phyloP scores from a whole-genome alignment of 1,140 invertebrate genomes.

The Danaus melanippus region DNA sequence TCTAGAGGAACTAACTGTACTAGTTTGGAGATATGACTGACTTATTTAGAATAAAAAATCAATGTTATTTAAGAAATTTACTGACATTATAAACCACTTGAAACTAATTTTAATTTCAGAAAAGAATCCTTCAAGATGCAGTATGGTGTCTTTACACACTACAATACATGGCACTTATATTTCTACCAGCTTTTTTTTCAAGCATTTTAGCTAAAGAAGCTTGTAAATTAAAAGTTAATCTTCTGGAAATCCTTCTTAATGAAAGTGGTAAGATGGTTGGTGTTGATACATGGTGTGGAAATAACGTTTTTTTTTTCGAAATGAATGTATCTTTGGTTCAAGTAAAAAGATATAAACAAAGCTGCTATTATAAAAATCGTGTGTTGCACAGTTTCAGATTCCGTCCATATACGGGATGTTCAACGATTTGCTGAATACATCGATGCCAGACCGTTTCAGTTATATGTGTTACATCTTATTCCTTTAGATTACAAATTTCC shows the following conservation, averaged over 20 bases:
- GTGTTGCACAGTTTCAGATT: not conserved
- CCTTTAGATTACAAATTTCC: conserved; percentile 16
- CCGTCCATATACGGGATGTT: not conserved
- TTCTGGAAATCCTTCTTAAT: conserved; percentile 4
- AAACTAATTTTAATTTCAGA: not conserved
- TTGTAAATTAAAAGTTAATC: conserved; percentile 1
- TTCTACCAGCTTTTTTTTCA: conserved; percentile 3
- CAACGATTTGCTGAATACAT: conserved; percentile 10
- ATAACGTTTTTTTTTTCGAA: too few species aligned
- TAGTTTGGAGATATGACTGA: too few species aligned
- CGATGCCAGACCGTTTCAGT: conserved; percentile 13
- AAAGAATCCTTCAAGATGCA: too few species aligned
- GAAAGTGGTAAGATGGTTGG: conserved; percentile 1
- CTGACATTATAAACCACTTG: too few species aligned
- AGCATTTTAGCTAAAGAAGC: not conserved
- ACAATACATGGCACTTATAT: conserved; percentile 2
- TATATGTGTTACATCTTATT: conserved; percentile 12
- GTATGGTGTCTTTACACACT: not conserved
- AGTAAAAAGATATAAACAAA: too few species aligned
- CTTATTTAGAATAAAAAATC: too few species aligned
- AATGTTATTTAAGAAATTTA: too few species aligned
- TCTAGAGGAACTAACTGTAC: not conserved
- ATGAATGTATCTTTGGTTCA: too few species aligned
- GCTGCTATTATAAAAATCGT: too few species aligned
- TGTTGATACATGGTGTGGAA: too few species aligned